phyloP scores from a whole-genome alignment of 30 jellyfish, hydroid and myxozoan species.

The Cassiopea andromeda region DNA sequence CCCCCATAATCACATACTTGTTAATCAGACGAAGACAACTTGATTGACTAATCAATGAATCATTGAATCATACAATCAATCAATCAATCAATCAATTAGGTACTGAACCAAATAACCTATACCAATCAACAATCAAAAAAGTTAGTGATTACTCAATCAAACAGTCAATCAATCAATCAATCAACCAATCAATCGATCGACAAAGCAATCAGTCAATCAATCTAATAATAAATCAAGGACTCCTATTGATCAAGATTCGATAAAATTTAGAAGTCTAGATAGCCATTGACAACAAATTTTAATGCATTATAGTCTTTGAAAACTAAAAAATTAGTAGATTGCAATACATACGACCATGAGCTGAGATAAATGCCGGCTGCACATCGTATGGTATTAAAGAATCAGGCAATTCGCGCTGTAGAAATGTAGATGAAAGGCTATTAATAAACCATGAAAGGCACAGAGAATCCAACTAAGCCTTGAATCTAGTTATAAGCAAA shows the following conservation, averaged over 20 bases:
- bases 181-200: not conserved
- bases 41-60: not conserved
- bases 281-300: too few species aligned
- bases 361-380: constrained; percentile 84
- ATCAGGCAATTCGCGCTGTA: constrained; percentile 84
- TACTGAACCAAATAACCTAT: not conserved
- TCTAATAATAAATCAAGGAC: not conserved
- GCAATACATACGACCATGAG: constrained; percentile 62
- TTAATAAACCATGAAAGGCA: not conserved
- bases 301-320: too few species aligned
- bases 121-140: not conserved
- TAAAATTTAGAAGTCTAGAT: too few species aligned
- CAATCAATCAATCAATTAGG: not conserved
- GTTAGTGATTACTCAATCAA: not conserved
- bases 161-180: not conserved
- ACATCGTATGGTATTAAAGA: constrained; percentile 85
- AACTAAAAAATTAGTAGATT: too few species aligned
- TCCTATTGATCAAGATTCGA: not conserved
- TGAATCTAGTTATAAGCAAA: too few species aligned
- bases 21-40: too few species aligned
- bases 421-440: not conserved
- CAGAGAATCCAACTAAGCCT: not conserved
- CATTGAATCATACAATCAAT: not conserved
- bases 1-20: too few species aligned
- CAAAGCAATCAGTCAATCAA: not conserved